Conservation (phyloP, 1,140 invertebrate species). For the Pseudomyrmex cubaensis region DNA sequence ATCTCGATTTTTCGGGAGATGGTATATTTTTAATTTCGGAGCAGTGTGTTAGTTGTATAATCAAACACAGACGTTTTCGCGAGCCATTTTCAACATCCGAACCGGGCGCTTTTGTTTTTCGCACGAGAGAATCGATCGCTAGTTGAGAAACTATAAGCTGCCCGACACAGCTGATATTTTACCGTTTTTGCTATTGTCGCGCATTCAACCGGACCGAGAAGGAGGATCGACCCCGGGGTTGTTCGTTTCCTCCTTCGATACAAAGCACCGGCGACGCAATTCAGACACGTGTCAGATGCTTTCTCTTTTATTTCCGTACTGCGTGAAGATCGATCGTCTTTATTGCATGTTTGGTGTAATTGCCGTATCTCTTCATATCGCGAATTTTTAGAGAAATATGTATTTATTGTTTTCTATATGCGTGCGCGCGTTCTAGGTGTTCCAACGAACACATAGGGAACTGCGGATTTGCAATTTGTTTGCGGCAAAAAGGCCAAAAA, state of each 20-base stretch:
- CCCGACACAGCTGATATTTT: conserved; percentile 53
- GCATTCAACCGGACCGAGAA: not conserved
- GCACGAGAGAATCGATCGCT: conserved; percentile 27
- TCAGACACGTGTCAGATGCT: conserved; percentile 54
- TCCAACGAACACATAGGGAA: not conserved
- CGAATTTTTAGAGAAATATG: conserved; percentile 41
- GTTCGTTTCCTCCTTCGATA: conserved; percentile 1
- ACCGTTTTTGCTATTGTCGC: conserved; percentile 49
- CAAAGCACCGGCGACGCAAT: conserved; percentile 1
- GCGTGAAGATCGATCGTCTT: conserved; percentile 54
- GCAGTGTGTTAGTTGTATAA: not conserved
- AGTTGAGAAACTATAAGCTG: not conserved
- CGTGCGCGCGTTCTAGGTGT: too few species aligned
- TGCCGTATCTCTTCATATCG: conserved; percentile 40
- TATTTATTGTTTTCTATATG: not conserved
- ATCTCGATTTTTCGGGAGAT: not conserved
- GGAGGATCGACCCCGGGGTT: conserved; percentile 1
- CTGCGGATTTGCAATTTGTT: too few species aligned
- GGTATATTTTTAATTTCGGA: not conserved
- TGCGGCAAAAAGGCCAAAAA: too few species aligned
- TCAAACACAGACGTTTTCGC: not conserved
- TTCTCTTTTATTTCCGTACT: conserved; percentile 51
- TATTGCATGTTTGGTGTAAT: conserved; percentile 39
- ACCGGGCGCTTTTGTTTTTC: not conserved
- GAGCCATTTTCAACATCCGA: not conserved